phyloP scores from a whole-genome alignment of 2,888 invertebrate species.

The Gisinianus flammeolus region DNA sequence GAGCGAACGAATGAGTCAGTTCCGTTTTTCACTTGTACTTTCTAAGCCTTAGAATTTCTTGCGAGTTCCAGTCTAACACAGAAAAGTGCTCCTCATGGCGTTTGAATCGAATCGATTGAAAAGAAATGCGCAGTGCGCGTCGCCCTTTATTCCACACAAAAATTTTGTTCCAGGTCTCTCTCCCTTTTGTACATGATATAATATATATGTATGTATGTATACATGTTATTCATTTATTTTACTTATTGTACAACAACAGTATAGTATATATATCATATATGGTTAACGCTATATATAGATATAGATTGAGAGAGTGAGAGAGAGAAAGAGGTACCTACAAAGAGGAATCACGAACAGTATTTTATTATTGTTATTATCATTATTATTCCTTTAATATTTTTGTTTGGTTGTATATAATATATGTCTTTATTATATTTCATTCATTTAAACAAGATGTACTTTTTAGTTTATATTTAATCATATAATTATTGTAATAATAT shows the following conservation, averaged over 20 bases:
- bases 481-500: no score
- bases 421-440: no score
- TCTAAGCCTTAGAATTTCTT: background rate
- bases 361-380: no score
- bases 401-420: no score
- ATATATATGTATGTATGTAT: background rate
- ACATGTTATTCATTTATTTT: background rate
- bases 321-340: no score
- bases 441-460: no score
- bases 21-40: background rate
- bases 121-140: slow-evolving; percentile 33
- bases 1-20: background rate
- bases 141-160: background rate
- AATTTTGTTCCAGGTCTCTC: background rate
- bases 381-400: no score
- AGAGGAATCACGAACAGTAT: no score
- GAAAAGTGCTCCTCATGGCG: slow-evolving; percentile 19
- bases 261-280: background rate
- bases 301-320: no score
- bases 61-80: background rate
- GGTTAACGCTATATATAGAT: no score
- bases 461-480: no score
- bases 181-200: background rate
- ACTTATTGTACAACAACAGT: background rate
- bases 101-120: slow-evolving; percentile 38